phyloP scores from a whole-genome alignment of 2,888 invertebrate genomes.

The Rhagonycha lutea region DNA sequence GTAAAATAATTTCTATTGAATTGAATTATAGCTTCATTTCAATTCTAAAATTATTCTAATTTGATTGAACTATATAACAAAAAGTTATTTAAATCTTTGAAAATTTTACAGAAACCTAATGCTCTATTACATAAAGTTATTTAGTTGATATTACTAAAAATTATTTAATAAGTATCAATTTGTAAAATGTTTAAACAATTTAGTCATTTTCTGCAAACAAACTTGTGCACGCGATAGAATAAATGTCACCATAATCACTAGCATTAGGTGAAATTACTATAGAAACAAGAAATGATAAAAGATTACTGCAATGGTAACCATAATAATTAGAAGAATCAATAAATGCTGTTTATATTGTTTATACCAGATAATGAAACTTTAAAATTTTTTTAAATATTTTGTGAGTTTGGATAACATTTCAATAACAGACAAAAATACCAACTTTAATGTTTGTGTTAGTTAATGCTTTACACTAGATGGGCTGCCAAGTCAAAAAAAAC shows the following conservation, averaged over 20 bases:
- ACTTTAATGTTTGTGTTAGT: too few relatives aligned
- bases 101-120: not conserved
- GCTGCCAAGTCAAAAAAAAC: too few relatives aligned
- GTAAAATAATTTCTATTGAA: too few relatives aligned
- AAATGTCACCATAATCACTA: not conserved
- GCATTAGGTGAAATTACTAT: not conserved
- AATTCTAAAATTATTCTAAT: too few relatives aligned
- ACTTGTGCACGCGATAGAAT: not conserved
- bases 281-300: not conserved
- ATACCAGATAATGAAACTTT: too few relatives aligned
- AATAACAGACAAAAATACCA: too few relatives aligned
- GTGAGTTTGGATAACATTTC: too few relatives aligned
- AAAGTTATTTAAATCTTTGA: too few relatives aligned
- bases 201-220: not conserved
- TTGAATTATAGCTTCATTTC: too few relatives aligned
- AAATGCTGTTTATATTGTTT: not conserved
- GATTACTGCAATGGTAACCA: not conserved
- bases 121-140: not conserved
- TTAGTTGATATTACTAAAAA: not conserved
- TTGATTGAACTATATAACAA: too few relatives aligned
- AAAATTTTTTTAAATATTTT: too few relatives aligned
- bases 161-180: not conserved
- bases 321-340: not conserved
- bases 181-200: not conserved
- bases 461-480: too few relatives aligned